Conservation (phyloP, 35 echinoderm and acorn worm genomes). For the Acanthaster planci region DNA sequence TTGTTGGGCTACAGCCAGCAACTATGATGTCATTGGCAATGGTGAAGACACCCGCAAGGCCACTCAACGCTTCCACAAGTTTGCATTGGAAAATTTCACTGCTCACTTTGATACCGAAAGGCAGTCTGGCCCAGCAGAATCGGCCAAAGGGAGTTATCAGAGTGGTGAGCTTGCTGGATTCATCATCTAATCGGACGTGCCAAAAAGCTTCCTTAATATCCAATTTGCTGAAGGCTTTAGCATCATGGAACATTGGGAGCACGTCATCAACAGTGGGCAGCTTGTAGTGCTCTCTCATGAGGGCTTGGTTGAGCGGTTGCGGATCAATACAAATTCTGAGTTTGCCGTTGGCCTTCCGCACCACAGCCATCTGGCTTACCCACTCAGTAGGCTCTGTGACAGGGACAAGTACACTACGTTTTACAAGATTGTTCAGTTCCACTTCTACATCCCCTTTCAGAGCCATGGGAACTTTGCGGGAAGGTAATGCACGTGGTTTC, state of each 20-base stretch:
- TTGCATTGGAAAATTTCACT: constrained; percentile 48
- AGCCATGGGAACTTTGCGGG: constrained; percentile 46
- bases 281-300: constrained; percentile 46
- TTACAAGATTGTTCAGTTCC: constrained; percentile 60
- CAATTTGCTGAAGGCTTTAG: constrained; percentile 53
- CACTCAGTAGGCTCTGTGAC: constrained; percentile 68
- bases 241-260: constrained; percentile 34
- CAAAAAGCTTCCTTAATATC: constrained; percentile 44
- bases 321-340: constrained; percentile 62
- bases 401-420: constrained; percentile 48
- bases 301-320: constrained; percentile 55
- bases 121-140: constrained; percentile 19
- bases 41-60: constrained; percentile 19
- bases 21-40: neutral
- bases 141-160: constrained; percentile 36
- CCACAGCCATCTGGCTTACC: constrained; percentile 56
- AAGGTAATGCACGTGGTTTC: constrained; percentile 46
- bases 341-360: constrained; percentile 32
- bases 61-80: neutral
- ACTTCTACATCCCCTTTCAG: constrained; percentile 48
- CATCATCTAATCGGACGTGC: constrained; percentile 45
- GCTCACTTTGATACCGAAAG: constrained; percentile 35
- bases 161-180: constrained; percentile 45
- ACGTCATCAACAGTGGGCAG: constrained; percentile 40
- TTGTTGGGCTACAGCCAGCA: constrained; percentile 2